Evolutionary conservation across 1,140 invertebrate genomes (phyloP), one percentile per base, ranked within the genome.

Genomic region (Diprion similis): DNA sequence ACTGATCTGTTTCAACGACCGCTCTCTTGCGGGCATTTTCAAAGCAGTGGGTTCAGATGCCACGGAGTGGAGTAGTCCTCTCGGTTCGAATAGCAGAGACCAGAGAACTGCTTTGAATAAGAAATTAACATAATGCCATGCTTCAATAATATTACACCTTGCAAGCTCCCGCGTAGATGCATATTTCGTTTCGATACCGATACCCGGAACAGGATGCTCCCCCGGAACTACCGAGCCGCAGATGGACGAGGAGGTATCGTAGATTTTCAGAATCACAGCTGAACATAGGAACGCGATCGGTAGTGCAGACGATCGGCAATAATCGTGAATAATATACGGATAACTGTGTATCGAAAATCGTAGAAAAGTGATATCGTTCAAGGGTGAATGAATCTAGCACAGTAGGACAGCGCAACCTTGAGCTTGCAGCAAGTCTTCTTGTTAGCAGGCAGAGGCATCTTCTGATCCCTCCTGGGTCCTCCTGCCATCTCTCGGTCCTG

Each of bases 51-150:
- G 51, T 59, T 13, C 51, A 8, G 51, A 59, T 59, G 51, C 51
- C 8, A 9, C 51, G 51, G 51, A 59, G 51, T 37, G 24, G 24
- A 37, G 24, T 37, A 37, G 24, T 37, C 24, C 51, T 17, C 51
- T 8, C n/a, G 9, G 6, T 9, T 59, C 51, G 51, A 59, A 59
- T 37, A 37, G 51, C n/a, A 17, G 51, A 59, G 51, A 17, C 51
- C n/a, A 59, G 51, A 59, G 24, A 59, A 59, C 51, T 59, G 51
- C 51, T 59, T 59, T 59, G 51, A 59, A 59, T 59, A 59, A 59
- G 51, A 59, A 17, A 59, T 59, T 59, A 59, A 59, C 51, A 59
- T 59, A 59, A 59, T 59, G 51, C 51, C 51, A 59, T 59, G 51
- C 51, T 59, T 59, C 51, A 59, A 59, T 59, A 59, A 59, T 59